Evolutionary conservation across 2,888 invertebrate genomes (phyloP).

Genomic region (Oscheius sp.): DNA sequence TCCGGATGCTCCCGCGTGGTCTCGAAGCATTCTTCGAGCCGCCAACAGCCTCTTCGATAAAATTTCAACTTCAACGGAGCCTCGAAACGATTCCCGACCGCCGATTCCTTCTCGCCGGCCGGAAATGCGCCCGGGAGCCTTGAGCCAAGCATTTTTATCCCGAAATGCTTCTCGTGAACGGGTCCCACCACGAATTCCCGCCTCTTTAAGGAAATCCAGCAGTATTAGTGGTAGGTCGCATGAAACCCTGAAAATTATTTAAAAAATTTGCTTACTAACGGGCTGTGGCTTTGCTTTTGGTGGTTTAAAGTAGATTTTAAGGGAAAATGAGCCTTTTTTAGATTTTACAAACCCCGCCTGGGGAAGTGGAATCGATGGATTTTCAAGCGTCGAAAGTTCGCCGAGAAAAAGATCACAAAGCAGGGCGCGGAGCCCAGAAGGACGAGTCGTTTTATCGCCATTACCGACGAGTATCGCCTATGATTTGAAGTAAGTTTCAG

Average conservation of each 20-base stretch:
- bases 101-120: slow-evolving; percentile 18
- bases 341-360: slow-evolving; percentile 56
- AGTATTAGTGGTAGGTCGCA: slow-evolving; percentile 36
- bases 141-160: neutral
- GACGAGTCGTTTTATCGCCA: slow-evolving; percentile 68
- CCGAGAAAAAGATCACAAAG: slow-evolving; percentile 54
- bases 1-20: slow-evolving; percentile 61
- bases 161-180: neutral
- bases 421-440: slow-evolving; percentile 52
- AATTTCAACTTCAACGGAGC: slow-evolving; percentile 48
- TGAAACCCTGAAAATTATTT: too few relatives aligned
- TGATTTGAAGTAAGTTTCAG: slow-evolving; percentile 76
- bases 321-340: slow-evolving; percentile 11
- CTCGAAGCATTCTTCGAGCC: slow-evolving; percentile 63
- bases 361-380: slow-evolving; percentile 48
- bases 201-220: slow-evolving; percentile 20
- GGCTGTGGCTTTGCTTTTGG: neutral
- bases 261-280: neutral
- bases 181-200: neutral
- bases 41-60: slow-evolving; percentile 69
- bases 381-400: slow-evolving; percentile 53
- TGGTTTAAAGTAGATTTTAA: neutral
- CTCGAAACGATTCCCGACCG: neutral
- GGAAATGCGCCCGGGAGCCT: slow-evolving; percentile 17
- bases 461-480: slow-evolving; percentile 75